phyloP scores from a whole-genome alignment of 2,797 vertebrate species.

The Melanotaenia boesemani region DNA sequence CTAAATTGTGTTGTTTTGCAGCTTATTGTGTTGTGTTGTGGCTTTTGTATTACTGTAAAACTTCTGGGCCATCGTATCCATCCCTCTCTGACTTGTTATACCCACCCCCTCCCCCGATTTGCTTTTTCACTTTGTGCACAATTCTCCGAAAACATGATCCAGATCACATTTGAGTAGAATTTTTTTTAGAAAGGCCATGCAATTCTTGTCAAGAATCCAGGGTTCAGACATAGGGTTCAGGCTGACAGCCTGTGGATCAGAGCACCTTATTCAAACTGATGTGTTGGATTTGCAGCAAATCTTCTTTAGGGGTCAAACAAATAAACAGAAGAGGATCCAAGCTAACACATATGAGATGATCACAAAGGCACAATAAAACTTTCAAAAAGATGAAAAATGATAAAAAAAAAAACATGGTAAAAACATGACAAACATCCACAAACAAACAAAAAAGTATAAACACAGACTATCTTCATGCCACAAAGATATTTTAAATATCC shows the following conservation, averaged over 20 bases:
- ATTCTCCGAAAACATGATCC: constrained; percentile 42
- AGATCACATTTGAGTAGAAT: constrained; percentile 48
- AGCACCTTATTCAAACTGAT: background rate
- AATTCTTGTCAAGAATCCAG: constrained; percentile 18
- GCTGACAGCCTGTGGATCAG: background rate
- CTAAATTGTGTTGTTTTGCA: too few species aligned
- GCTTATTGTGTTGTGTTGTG: too few species aligned
- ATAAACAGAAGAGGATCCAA: background rate
- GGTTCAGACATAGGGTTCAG: background rate
- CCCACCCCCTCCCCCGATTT: constrained; percentile 24
- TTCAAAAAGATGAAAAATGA: background rate
- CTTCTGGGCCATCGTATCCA: background rate
- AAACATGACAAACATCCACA: background rate
- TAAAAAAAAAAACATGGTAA: background rate
- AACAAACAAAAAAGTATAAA: background rate
- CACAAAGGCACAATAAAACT: background rate
- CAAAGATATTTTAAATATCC: too few species aligned
- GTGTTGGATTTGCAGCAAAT: background rate
- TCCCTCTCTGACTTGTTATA: constrained; percentile 54
- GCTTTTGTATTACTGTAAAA: too few species aligned
- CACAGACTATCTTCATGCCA: too few species aligned
- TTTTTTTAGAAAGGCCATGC: constrained; percentile 49
- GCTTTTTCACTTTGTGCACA: constrained; percentile 33
- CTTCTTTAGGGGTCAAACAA: background rate
- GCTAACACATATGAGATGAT: background rate